Base-by-base conservation (phyloP, 2,113 vertebrate genomes). In the Chloropsis hardwickii region DNA sequence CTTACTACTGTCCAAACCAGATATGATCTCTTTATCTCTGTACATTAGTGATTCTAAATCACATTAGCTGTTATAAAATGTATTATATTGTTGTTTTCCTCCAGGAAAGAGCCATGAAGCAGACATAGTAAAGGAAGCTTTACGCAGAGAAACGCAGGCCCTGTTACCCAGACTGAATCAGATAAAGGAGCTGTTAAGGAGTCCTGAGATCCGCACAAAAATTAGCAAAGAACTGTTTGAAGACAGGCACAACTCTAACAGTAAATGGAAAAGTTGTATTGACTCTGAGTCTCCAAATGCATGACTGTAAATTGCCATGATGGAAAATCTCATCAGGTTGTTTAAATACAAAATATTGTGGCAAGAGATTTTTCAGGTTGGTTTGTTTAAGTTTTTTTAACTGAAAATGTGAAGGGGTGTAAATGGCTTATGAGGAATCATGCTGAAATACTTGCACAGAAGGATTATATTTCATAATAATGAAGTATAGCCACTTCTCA, bases 171-270 rank as follows among this genome's bases (percentile, higher is more conserved):
- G 96, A 90, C 96, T 98, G 95, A 97, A 96, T 86, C 94, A 98
- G 83, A 97, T 99, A 97, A 98, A 98, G 92, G 95, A 97, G 86
- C 97, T 99, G 92, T 98, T 99, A 96, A 95, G 74, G 44, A 97
- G 97, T 87, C 97, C 98, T 82, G 97, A 98, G 78, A 98, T 96
- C 92, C 98, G 95, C 97, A 97, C 29, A 65, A 98, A 96, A 95
- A 98, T 98, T 71, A 94, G 96, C 76, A 98, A 80, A 94, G 98
- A 99, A 82, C 97, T 99, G 35, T 98, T 97, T 94, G 97, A 96
- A 97, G 96, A 92, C 88, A 90, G 86, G 86, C 84, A 85, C 85
- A 66, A 81, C 79, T 82, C 66, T 77, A 58, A 53, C 56, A 95
- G 56, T 88, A 94, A 91, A 93, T 74, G 67, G 89, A 77, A 94